These are phyloP conservation scores for Ammospiza caudacuta DNA, from an alignment of 2,113 vertebrate genomes.

Conservation along the genomic window DNA sequence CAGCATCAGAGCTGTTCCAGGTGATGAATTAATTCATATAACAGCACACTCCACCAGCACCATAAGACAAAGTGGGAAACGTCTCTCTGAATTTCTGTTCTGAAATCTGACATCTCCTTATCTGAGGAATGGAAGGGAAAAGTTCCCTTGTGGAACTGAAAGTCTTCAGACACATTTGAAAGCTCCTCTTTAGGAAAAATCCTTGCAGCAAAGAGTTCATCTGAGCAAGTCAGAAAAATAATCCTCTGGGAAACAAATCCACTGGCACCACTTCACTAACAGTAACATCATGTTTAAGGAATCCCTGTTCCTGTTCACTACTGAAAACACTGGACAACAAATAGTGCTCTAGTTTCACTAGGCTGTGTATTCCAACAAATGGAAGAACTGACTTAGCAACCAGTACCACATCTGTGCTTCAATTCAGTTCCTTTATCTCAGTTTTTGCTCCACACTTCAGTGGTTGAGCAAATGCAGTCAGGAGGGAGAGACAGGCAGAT, in stretches of 20 bases:
- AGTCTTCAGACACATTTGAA: not conserved
- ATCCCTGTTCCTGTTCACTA: not conserved
- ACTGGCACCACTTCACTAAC: not conserved
- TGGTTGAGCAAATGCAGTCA: not conserved
- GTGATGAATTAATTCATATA: not conserved
- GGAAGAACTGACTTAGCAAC: not conserved
- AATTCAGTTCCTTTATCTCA: not conserved
- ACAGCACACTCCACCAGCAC: not conserved
- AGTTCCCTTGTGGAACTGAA: not conserved
- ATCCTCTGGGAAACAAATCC: not conserved
- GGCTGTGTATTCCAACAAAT: not conserved
- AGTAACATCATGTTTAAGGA: conserved; percentile 8
- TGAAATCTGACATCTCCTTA: not conserved
- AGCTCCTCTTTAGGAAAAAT: not conserved
- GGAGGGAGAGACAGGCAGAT: not conserved
- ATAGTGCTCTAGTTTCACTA: not conserved
- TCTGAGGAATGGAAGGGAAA: not conserved
- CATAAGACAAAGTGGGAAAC: not conserved
- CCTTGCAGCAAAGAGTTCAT: not conserved
- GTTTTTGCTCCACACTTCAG: not conserved
- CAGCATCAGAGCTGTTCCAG: not conserved
- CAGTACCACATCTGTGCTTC: not conserved
- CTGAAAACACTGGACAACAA: not conserved
- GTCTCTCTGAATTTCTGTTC: not conserved
- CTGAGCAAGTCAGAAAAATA: conserved; percentile 3